A percentile compares a stretch with the other conserved stretches of the same genome.
Conservation (phyloP, 2,888 invertebrate genomes). For the Eupithecia inturbata region DNA sequence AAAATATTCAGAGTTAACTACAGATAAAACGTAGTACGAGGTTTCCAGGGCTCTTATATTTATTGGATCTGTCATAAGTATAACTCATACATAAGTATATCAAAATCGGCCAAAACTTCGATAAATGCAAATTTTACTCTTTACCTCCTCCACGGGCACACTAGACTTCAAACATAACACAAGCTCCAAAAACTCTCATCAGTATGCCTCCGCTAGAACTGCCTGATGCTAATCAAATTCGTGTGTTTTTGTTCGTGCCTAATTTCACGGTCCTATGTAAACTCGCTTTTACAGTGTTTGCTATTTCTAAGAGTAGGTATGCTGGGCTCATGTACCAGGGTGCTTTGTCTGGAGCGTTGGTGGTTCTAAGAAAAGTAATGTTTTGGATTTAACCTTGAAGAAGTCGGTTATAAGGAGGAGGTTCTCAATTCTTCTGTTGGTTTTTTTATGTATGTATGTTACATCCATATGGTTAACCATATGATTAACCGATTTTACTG, state of each 20-base stretch:
- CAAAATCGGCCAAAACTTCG: not conserved
- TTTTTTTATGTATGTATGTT: too few relatives aligned
- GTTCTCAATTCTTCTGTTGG: too few relatives aligned
- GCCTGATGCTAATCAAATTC: slow-evolving; percentile 60
- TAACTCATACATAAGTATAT: too few relatives aligned
- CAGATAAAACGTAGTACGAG: not conserved
- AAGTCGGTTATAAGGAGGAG: too few relatives aligned
- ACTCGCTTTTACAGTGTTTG: slow-evolving; percentile 51
- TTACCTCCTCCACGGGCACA: slow-evolving; percentile 1
- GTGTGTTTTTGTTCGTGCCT: slow-evolving; percentile 61
- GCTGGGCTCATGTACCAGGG: slow-evolving; percentile 7
- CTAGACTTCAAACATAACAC: slow-evolving; percentile 20
- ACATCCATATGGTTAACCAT: too few relatives aligned
- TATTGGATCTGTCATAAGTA: not conserved
- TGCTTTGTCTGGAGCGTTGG: not conserved
- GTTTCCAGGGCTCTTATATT: not conserved
- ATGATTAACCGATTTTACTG: too few relatives aligned
- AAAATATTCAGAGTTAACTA: not conserved
- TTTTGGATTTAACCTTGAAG: not conserved
- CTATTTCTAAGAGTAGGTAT: slow-evolving; percentile 43
- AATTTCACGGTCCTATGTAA: slow-evolving; percentile 61
- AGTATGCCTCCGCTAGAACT: slow-evolving; percentile 52
- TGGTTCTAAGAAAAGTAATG: not conserved
- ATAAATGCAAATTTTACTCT: slow-evolving; percentile 12
- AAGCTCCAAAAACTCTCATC: slow-evolving; percentile 44